phyloP scores from a whole-genome alignment of 2,888 invertebrate genomes.

The Nemoura dubitans region DNA sequence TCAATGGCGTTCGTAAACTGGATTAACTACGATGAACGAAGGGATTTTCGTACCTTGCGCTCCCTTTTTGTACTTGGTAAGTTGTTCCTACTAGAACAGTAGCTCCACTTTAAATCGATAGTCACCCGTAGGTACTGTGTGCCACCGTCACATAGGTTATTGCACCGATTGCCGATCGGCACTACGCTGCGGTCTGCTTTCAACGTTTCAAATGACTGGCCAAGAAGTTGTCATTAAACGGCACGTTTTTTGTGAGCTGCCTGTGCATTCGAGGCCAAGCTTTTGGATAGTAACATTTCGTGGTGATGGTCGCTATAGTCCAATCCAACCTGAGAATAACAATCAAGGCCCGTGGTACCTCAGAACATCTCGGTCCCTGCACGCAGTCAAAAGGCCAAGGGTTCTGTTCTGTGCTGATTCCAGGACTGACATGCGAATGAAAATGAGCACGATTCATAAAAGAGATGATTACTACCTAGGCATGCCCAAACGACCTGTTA shows the following conservation, averaged over 20 bases:
- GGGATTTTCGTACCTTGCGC: constrained; percentile 51
- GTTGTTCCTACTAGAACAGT: constrained; percentile 29
- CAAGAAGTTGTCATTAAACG: not conserved
- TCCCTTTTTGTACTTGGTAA: constrained; percentile 51
- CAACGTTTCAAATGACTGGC: not conserved
- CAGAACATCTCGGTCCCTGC: no score
- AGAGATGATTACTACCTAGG: no score
- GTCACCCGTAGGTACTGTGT: no score
- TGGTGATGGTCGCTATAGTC: no score
- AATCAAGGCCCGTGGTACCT: no score
- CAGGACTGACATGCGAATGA: no score
- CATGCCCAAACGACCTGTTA: no score
- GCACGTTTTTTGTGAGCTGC: not conserved
- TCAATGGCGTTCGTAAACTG: not conserved
- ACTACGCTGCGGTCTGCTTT: not conserved
- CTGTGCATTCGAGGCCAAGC: not conserved
- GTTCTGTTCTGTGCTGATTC: no score
- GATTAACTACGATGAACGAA: constrained; percentile 47
- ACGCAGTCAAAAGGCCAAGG: no score
- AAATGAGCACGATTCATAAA: no score
- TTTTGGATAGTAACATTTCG: not conserved
- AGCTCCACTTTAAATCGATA: not conserved
- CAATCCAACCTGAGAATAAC: no score
- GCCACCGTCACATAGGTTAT: not conserved
- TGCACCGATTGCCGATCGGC: no score